Conservation (phyloP, 2,797 vertebrate genomes). For the Perodicticus potto region DNA sequence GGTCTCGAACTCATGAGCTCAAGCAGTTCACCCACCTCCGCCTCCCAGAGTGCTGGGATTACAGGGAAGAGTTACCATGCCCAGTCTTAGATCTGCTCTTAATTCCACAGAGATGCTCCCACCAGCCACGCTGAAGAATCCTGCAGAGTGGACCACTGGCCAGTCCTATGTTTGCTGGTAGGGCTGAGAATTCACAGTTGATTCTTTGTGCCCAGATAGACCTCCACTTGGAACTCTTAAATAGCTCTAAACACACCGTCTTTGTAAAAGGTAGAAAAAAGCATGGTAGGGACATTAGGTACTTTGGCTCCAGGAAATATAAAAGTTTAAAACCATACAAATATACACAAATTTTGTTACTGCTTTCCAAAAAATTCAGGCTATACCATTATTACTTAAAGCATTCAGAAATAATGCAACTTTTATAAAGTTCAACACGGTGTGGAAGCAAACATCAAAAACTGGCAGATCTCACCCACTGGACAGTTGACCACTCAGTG, state of each 20-base stretch:
- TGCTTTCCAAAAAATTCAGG: neutral
- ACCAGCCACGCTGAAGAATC: neutral
- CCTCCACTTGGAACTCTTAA: neutral
- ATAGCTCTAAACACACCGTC: neutral
- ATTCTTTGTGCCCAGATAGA: neutral
- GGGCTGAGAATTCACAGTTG: neutral
- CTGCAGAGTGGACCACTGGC: rapidly evolving
- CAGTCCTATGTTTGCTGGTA: neutral
- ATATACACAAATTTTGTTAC: neutral
- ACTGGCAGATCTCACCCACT: neutral
- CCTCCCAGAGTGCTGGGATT: too few species aligned
- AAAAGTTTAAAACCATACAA: neutral
- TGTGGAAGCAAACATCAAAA: neutral
- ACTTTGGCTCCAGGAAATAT: neutral
- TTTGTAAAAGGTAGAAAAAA: neutral
- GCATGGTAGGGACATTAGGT: neutral
- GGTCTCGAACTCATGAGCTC: too few species aligned
- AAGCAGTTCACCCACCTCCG: too few species aligned
- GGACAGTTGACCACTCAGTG: rapidly evolving
- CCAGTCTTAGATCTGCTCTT: neutral
- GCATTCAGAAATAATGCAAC: neutral
- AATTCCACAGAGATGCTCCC: neutral
- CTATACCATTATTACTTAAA: neutral
- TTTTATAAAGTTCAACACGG: neutral
- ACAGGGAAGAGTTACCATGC: too few species aligned